Percentiles rank a stretch among this genome's conserved stretches.
These are phyloP conservation scores for Salvator merianae DNA, from an alignment of 2,113 vertebrate genomes.

Conservation along the genomic window DNA sequence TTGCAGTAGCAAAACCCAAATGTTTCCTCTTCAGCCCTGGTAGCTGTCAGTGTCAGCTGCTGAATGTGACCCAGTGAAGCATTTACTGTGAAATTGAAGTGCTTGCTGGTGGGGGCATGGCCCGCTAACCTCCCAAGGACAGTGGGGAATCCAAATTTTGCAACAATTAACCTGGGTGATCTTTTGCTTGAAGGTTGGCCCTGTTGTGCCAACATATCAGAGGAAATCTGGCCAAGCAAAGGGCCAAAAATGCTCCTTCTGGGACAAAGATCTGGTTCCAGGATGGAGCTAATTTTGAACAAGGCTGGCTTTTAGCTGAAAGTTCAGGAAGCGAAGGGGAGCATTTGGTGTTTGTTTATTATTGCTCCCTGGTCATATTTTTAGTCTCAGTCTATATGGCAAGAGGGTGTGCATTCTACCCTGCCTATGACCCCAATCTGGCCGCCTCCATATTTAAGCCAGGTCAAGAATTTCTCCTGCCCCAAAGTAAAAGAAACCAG, in stretches of 20 bases:
- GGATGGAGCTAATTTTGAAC: too few relatives aligned
- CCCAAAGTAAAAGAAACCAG: neutral
- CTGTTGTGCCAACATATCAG: neutral
- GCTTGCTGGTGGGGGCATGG: neutral
- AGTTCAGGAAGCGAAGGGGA: too few relatives aligned
- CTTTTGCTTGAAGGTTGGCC: neutral
- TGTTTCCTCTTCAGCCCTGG: neutral
- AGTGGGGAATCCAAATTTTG: neutral
- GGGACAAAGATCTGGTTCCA: neutral
- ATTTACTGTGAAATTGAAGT: constrained; percentile 7
- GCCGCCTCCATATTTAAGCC: neutral
- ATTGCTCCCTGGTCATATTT: too few relatives aligned
- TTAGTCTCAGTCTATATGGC: too few relatives aligned
- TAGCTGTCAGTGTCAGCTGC: neutral
- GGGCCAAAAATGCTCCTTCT: neutral
- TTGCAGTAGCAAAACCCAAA: neutral
- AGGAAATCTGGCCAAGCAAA: neutral
- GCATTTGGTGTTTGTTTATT: too few relatives aligned
- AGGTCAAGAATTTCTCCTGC: neutral
- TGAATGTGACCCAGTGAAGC: neutral
- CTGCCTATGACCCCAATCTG: too few relatives aligned
- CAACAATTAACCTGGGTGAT: neutral
- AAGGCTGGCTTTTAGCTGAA: too few relatives aligned
- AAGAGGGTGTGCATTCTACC: too few relatives aligned
- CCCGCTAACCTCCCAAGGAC: neutral